These are phyloP conservation scores for Ptychodera flava DNA, from an alignment of 35 echinoderm and acorn worm species.

Conservation along the genomic window DNA sequence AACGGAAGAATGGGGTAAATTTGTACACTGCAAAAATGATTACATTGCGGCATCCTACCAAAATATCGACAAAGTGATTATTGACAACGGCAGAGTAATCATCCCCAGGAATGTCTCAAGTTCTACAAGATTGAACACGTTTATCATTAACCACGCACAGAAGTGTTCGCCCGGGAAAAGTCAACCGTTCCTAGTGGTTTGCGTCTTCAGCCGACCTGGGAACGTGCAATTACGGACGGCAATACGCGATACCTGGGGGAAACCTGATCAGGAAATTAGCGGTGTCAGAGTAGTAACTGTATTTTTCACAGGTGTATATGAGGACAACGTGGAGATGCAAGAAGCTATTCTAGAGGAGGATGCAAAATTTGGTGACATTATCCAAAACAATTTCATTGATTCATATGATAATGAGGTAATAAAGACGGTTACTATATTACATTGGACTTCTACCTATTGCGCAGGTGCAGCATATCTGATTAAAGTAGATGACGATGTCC, in stretches of 20 bases:
- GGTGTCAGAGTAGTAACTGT: neutral
- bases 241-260: neutral
- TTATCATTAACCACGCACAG: neutral
- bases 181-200: neutral
- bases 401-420: neutral
- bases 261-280: neutral
- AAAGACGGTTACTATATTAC: neutral
- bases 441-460: neutral
- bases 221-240: neutral
- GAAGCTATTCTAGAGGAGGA: neutral
- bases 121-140: neutral
- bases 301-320: neutral
- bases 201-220: neutral
- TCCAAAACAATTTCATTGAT: neutral
- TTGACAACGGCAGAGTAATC: neutral
- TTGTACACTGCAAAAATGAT: neutral
- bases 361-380: neutral
- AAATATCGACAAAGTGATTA: neutral
- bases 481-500: neutral
- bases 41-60: neutral
- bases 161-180: neutral
- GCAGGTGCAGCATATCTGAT: neutral
- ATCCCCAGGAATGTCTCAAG: neutral
- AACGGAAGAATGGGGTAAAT: neutral
- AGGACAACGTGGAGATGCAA: neutral